These are phyloP conservation scores for Gibbula magus DNA, from an alignment of 2,888 invertebrate species.

Conservation along the genomic window DNA sequence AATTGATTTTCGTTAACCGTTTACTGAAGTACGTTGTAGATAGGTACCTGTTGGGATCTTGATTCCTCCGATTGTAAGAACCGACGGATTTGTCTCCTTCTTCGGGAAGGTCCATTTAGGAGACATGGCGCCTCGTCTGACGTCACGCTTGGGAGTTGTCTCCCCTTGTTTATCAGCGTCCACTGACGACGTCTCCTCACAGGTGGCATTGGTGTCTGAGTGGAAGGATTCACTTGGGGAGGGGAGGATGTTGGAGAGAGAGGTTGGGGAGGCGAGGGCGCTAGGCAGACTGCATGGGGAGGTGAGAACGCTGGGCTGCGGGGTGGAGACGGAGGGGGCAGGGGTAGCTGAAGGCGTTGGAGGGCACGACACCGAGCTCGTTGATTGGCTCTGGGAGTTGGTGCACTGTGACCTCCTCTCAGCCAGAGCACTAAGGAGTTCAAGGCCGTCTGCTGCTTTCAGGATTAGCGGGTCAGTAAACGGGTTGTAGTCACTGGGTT, in stretches of 20 bases:
- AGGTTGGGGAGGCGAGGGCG: neutral
- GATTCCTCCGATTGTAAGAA: slow-evolving; percentile 29
- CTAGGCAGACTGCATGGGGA: neutral
- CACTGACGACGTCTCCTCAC: slow-evolving; percentile 27
- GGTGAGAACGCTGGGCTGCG: neutral
- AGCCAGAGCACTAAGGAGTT: slow-evolving; percentile 67
- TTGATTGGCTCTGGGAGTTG: slow-evolving; percentile 9
- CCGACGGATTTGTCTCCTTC: slow-evolving; percentile 26
- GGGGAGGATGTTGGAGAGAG: slow-evolving; percentile 30
- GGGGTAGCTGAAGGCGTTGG: slow-evolving; percentile 1
- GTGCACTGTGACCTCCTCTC: slow-evolving; percentile 61
- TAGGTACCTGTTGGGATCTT: slow-evolving; percentile 41
- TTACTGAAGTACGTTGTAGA: neutral
- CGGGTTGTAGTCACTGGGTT: slow-evolving; percentile 51
- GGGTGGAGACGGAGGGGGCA: neutral
- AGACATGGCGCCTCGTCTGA: slow-evolving; percentile 7
- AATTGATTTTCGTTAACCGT: too few species aligned
- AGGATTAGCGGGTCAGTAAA: slow-evolving; percentile 66
- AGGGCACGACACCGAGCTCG: slow-evolving; percentile 21
- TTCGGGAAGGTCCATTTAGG: slow-evolving; percentile 42
- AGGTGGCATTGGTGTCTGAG: slow-evolving; percentile 38
- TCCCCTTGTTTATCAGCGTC: neutral
- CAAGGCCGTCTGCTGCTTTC: slow-evolving; percentile 66
- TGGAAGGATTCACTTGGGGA: slow-evolving; percentile 48
- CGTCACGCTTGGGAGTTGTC: slow-evolving; percentile 10